Evolutionary conservation across 1,140 invertebrate genomes (phyloP).

Genomic region (Stratiolaelaps scimitus): DNA sequence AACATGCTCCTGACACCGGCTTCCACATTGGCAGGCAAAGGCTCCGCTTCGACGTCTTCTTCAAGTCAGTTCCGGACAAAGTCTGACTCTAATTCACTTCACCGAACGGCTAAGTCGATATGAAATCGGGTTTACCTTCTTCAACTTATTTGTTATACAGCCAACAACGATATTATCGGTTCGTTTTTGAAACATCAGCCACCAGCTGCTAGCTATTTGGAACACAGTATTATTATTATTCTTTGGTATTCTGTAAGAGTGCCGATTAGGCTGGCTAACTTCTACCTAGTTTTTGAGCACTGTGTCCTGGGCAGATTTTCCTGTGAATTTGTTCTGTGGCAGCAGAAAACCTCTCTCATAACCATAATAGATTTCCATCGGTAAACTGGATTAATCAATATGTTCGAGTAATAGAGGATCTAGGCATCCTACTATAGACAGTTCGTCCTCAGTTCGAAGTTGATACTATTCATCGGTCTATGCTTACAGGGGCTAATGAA

Average conservation of each 20-base stretch:
- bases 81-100: neutral
- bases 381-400: neutral
- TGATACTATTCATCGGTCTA: no score
- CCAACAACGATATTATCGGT: neutral
- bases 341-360: no score
- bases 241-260: neutral
- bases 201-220: neutral
- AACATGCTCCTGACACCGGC: neutral
- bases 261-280: neutral
- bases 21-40: neutral
- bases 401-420: neutral
- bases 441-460: no score
- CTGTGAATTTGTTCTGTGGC: no score
- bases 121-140: conserved; percentile 2
- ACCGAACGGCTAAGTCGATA: neutral
- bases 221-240: neutral
- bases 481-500: no score
- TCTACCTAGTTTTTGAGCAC: neutral
- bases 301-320: neutral
- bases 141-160: neutral
- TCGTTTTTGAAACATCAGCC: neutral
- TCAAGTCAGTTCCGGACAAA: neutral
- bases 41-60: neutral
- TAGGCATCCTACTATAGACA: no score
- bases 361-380: neutral